Percentiles rank a stretch among this genome's conserved stretches.
Evolutionary conservation across 2,113 vertebrate species (phyloP).

Genomic region (Pongo abelii): DNA sequence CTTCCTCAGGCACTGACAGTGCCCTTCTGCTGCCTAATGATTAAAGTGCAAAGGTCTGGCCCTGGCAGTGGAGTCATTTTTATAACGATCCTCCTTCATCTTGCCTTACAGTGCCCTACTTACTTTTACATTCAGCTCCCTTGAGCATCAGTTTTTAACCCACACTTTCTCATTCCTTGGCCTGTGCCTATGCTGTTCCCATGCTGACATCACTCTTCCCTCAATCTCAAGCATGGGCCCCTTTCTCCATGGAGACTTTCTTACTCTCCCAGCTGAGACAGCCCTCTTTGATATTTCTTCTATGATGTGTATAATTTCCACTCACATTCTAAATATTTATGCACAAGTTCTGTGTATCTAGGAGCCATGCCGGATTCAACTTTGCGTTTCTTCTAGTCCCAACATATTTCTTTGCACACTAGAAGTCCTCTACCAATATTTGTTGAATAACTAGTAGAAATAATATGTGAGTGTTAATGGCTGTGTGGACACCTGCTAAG

Average conservation of each 20-base stretch:
- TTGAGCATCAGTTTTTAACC: background rate
- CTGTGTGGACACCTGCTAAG: background rate
- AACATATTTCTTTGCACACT: background rate
- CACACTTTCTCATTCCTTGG: background rate
- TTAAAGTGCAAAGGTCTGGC: background rate
- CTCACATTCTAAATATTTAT: background rate
- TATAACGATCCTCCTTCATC: background rate
- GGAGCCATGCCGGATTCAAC: background rate
- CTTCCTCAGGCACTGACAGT: background rate
- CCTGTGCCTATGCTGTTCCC: background rate
- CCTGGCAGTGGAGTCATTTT: background rate
- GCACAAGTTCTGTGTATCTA: background rate
- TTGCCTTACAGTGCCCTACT: too few relatives aligned
- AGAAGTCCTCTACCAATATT: background rate
- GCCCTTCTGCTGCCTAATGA: background rate
- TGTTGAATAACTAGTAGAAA: background rate
- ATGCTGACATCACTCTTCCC: background rate
- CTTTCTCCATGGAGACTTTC: background rate
- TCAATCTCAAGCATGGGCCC: background rate
- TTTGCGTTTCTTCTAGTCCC: background rate
- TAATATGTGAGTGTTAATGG: background rate
- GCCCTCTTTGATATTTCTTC: background rate
- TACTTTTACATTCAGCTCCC: background rate
- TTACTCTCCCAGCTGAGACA: background rate
- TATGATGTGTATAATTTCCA: background rate